Evolutionary conservation across 2,888 invertebrate species (phyloP), one percentile per base, ranked within the genome.

Genomic region (Graphium colonna): DNA sequence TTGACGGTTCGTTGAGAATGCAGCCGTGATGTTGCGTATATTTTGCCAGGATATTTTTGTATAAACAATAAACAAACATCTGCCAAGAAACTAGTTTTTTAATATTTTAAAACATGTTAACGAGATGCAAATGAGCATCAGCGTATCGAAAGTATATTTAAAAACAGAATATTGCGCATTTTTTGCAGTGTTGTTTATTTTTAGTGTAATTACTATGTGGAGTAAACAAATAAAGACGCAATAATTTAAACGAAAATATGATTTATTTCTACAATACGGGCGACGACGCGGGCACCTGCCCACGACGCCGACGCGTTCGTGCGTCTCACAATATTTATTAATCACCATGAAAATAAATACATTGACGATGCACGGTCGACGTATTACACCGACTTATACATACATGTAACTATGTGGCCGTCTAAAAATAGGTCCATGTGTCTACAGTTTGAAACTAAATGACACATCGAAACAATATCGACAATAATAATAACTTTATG

Each of bases 1-100:
- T 92, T 8, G 92, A 92, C 57, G 92, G 91, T 39, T 90, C 90
- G 13, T 70, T 92, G 4, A 82, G 92, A 67, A 91, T 92, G 92
- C 90, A 90, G 64, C 85, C 91, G 42, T 91, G 67, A 78, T 49
- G 52, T 49, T 39, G 31, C 50, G 3, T 26, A 40, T 1, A 31
- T 13, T 13, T 1, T 28, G 28, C 15, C 1, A 26, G 10, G 9
- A 44, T 44, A 44, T 9, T 28, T 44, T 41, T 41, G 17, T 43
- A 15, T 43, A 26, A n/a, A 15, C 7, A 26, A 21, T 21, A 21
- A 21, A 21, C 21, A 21, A 21, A 21, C 21, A 21, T 21, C 21
- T 3, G 21, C 21, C 21, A 21, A 21, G 5, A 21, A 21, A 21
- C n/a, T n/a, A n/a, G n/a, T n/a, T n/a, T n/a, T n/a, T n/a, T n/a